A percentile compares a stretch with the other conserved stretches of the same genome.
Conservation (phyloP, 1,140 invertebrate species). For the Myzus persicae region DNA sequence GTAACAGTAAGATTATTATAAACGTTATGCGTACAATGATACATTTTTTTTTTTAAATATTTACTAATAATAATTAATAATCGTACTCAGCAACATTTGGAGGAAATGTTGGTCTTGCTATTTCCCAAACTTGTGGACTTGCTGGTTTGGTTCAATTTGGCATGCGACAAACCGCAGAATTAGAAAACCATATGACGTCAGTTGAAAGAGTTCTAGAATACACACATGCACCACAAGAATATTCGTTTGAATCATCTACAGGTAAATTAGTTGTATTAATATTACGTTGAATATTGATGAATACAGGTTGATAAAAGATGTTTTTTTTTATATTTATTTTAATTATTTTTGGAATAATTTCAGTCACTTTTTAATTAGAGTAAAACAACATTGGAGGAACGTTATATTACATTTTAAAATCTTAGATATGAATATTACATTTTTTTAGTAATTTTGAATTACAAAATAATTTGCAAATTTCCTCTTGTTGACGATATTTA, state of each 20-base stretch:
- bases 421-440: too few relatives aligned
- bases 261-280: conserved; percentile 62
- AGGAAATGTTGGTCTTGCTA: conserved; percentile 81
- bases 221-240: conserved; percentile 70
- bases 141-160: conserved; percentile 86
- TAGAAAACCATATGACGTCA: conserved; percentile 81
- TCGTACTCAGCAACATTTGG: conserved; percentile 64
- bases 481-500: too few relatives aligned
- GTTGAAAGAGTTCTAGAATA: conserved; percentile 69
- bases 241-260: conserved; percentile 64
- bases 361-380: too few relatives aligned
- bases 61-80: not conserved
- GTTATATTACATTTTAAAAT: too few relatives aligned
- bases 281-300: conserved; percentile 58
- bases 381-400: too few relatives aligned
- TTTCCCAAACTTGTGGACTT: conserved; percentile 83
- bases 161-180: conserved; percentile 77
- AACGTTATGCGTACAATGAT: not conserved
- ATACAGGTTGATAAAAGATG: not conserved
- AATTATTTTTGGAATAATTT: too few relatives aligned
- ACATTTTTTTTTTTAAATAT: not conserved
- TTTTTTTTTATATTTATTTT: too few relatives aligned
- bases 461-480: too few relatives aligned
- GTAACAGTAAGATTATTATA: conserved; percentile 62
- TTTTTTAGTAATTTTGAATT: too few relatives aligned